Evolutionary conservation across 1,140 invertebrate species (phyloP), one percentile per base, ranked within the genome.

Genomic region (Trinorchestia longiramus): DNA sequence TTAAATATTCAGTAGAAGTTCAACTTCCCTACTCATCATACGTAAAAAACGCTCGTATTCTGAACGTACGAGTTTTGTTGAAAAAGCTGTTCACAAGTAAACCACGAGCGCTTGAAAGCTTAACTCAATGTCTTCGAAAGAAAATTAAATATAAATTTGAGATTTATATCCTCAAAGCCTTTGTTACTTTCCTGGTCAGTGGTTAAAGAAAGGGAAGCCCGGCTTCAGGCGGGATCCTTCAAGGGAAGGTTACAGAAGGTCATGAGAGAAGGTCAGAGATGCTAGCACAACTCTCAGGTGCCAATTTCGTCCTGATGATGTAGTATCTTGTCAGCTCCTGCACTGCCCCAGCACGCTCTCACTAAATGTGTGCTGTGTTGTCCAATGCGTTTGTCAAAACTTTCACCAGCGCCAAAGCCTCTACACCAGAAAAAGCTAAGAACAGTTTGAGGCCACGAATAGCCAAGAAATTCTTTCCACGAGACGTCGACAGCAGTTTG

Each of bases 261-360:
- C 88, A 43, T 41, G 4, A 43, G 88, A 90, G 88, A 90, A 90
- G 88, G 88, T 90, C 88, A 90, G 88, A 90, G 88, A 42, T 90
- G 88, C 36, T 28, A 77, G 15, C 62, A 36, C 62, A 36, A 28
- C 28, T 77, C 62, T 77, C 62, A 28, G 1, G 62, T 36, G 62
- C 15, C 3, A 77, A 77, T 28, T 36, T 77, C 62, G 8, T 28
- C 62, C 62, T 77, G 15, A 77, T 77, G 62, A 77, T 36, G 62
- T 11, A 77, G 62, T 11, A 28, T 28, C 11, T 11, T 1, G 28
- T 1, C 62, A 77, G 11, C 28, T 15, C 28, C 1, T 11, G 28
- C 36, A 53, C 6, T 53, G 28, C 36, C 15, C 15, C 62, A 19
- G 62, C 36, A 28, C 36, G 62, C 28, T n/a, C n/a, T n/a, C n/a